phyloP scores from a whole-genome alignment of 2,888 invertebrate genomes.

The Tenthredo scrophulariae region DNA sequence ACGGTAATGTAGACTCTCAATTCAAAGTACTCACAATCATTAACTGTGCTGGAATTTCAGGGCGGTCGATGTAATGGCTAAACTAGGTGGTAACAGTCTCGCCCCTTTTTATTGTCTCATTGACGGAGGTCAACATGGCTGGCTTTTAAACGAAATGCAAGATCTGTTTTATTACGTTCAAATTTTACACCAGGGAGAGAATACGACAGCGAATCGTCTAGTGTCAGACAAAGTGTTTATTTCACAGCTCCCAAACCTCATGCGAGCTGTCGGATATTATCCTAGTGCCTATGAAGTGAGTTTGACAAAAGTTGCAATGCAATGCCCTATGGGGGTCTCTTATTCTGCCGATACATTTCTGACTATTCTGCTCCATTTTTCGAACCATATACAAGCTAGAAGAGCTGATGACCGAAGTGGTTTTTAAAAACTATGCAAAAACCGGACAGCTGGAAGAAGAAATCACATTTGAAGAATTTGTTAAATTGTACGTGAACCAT shows the following conservation, averaged over 20 bases:
- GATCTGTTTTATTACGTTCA: conserved; percentile 90
- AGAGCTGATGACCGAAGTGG: conserved; percentile 82
- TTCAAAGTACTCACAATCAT: neutral
- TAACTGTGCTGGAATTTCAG: conserved; percentile 69
- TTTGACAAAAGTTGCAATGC: neutral
- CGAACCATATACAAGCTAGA: conserved; percentile 78
- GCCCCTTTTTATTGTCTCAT: conserved; percentile 86
- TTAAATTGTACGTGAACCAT: conserved; percentile 84
- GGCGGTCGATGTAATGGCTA: conserved; percentile 79
- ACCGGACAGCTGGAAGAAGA: conserved; percentile 78
- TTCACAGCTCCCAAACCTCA: conserved; percentile 85
- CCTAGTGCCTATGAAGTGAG: conserved; percentile 87
- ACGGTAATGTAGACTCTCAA: conserved; percentile 74
- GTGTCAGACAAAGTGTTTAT: conserved; percentile 83
- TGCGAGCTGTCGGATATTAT: conserved; percentile 88
- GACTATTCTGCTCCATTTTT: conserved; percentile 56
- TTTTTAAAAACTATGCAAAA: conserved; percentile 79
- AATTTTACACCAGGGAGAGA: conserved; percentile 86
- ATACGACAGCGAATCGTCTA: conserved; percentile 82
- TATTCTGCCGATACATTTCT: neutral
- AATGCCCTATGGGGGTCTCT: neutral
- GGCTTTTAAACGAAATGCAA: conserved; percentile 86
- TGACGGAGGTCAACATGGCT: conserved; percentile 86
- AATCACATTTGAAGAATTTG: conserved; percentile 84
- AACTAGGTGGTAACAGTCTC: conserved; percentile 81